Evolutionary conservation across 2,113 vertebrate species (phyloP).

Genomic region (Brevimyrus niger): DNA sequence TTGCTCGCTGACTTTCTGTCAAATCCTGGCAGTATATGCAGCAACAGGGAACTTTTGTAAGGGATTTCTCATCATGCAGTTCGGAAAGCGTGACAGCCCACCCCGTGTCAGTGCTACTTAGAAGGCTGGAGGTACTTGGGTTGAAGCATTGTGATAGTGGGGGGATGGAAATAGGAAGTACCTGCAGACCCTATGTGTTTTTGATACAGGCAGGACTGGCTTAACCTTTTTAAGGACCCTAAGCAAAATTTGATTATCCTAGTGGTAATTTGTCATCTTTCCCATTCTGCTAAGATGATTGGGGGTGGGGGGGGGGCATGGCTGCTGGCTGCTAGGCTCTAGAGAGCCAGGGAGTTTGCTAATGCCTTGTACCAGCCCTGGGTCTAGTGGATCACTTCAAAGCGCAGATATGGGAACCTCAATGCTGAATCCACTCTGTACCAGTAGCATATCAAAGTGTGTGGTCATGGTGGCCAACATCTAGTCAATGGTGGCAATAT

Average conservation of each 20-base stretch:
- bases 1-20: background rate
- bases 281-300: background rate
- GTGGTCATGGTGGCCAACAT: background rate
- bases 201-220: background rate
- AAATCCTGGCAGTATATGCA: background rate
- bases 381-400: background rate
- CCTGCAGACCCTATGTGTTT: no score
- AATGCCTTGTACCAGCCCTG: background rate
- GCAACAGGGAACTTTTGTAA: background rate
- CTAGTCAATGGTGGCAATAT: background rate
- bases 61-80: background rate
- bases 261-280: background rate
- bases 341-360: background rate
- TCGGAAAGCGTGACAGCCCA: background rate
- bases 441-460: background rate
- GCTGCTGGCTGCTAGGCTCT: background rate
- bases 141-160: background rate
- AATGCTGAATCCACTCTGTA: background rate
- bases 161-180: background rate
- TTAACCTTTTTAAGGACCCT: background rate
- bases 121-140: background rate
- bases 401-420: background rate
- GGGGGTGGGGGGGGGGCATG: no score
- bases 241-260: background rate
- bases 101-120: background rate